Evolutionary conservation across 2,113 vertebrate species (phyloP).

Genomic region (Motacilla alba): DNA sequence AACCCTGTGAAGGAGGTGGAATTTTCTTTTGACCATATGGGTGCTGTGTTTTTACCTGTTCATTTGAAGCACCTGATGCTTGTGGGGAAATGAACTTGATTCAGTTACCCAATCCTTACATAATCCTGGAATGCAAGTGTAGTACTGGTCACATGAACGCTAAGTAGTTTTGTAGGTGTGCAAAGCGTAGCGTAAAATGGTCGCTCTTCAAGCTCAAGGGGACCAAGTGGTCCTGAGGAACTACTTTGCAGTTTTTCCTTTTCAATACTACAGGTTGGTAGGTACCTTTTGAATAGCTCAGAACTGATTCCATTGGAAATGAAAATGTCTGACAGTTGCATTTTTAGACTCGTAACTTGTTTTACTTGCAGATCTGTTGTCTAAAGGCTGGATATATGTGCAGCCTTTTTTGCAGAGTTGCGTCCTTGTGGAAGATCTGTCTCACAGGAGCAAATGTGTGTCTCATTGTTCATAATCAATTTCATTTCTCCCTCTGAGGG

Average conservation of each 20-base stretch:
- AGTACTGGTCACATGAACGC: neutral
- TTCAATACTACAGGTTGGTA: neutral
- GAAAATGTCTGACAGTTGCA: neutral
- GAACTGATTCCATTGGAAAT: neutral
- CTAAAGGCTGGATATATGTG: neutral
- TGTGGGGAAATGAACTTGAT: neutral
- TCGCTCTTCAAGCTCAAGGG: neutral
- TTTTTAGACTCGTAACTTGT: neutral
- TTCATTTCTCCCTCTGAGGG: neutral
- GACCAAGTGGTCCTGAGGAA: neutral
- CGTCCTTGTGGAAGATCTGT: neutral
- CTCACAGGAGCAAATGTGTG: neutral
- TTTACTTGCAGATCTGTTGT: neutral
- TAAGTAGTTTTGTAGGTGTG: neutral
- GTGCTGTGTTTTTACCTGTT: neutral
- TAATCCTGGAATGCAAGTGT: neutral
- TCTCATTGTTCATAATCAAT: neutral
- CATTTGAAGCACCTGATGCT: neutral
- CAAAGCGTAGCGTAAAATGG: neutral
- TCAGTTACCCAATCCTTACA: neutral
- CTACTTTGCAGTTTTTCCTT: neutral
- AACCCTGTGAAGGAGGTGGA: neutral
- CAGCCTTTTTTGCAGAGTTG: neutral
- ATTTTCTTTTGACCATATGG: neutral
- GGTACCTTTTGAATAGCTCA: neutral